Base-by-base conservation (phyloP, 1,140 invertebrate genomes). In the Formica selysi region DNA sequence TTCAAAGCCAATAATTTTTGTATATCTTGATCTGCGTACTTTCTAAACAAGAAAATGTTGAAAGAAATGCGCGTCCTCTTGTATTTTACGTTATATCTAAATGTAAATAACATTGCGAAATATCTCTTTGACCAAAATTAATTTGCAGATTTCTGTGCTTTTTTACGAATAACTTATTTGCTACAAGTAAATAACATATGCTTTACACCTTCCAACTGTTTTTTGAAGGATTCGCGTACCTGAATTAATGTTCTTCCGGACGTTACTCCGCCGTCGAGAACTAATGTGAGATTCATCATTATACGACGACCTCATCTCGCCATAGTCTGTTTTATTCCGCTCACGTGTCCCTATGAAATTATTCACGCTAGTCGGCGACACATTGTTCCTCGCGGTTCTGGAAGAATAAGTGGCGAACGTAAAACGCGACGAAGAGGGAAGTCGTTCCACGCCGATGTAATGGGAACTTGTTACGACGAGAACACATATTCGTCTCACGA, bases 291-390 rank as follows among this genome's bases (percentile, higher is more conserved):
- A 83, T 83, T 83, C 68, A 68, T 61, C 38, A 38, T 83, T 74
- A 74, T 36, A 62, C 54, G n/a, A 22, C 68, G 79, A 57, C 79
- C 51, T 61, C 54, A 74, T 83, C 79, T 83, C 68, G 36, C 32
- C n/a, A 44, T 13, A 16, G n/a, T 62, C 38, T 38, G n/a, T n/a
- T 73, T 83, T 81, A 81, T 81, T 83, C 68, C n/a, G 68, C 54
- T 83, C 79, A 83, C 79, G 79, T 83, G 61, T 62, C 19, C 22
- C 68, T 74, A 61, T 74, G 79, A 83, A 74, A 83, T 83, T 83
- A 83, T 83, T 83, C 79, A 83, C 68, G 68, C 29, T 61, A 44
- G 68, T 57, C 79, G 68, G 54, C 79, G 79, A 83, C 68, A 83
- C 79, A 74, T 74, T 83, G 79, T 74, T 29, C 79, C 79, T 48